Base-by-base conservation (phyloP, 2,797 vertebrate species). In the Spinus pinus region DNA sequence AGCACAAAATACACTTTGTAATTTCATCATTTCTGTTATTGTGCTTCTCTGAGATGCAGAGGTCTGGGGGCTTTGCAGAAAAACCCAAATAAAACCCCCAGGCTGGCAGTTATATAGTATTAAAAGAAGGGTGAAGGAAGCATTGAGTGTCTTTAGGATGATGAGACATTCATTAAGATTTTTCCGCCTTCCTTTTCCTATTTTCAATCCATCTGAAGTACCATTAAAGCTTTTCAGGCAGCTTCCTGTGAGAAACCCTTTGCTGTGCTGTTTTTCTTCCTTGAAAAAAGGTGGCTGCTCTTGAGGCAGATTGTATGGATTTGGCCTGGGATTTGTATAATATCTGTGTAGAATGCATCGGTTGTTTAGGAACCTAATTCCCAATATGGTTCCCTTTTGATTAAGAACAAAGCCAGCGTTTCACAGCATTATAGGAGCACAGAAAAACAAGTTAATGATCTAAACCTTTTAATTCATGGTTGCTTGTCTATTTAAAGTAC, bases 361-460 rank as follows among this genome's bases (percentile, higher is more conserved):
- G 91, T 98, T 98, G 98, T 98, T 98, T 98, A 98, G 97, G 98
- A 97, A 97, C 96, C 97, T 96, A 98, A 98, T 98, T 98, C 97
- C 98, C 97, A 97, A 98, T 96, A 98, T 98, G 98, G 98, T 97
- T 97, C 97, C 98, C 97, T 97, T 98, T 98, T 98, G 97, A 98
- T 98, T 98, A 95, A 94, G 96, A 97, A 99, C 98, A 99, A 99
- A 98, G 98, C 97, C 87, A 97, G 97, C 97, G 61, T 98, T 99
- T 98, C 98, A 97, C 98, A 98, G 98, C 96, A 98, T 98, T 98
- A 98, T 98, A 98, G 98, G 97, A 98, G 98, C 97, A 98, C 97
- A 97, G 98, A 97, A 98, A 98, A 98, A 96, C 98, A 97, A 98
- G 98, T 98, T 99, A 99, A 98, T 98, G 98, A 99, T 99, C 98